phyloP scores from a whole-genome alignment of 2,888 invertebrate species.

The Protodeltote pygarga region DNA sequence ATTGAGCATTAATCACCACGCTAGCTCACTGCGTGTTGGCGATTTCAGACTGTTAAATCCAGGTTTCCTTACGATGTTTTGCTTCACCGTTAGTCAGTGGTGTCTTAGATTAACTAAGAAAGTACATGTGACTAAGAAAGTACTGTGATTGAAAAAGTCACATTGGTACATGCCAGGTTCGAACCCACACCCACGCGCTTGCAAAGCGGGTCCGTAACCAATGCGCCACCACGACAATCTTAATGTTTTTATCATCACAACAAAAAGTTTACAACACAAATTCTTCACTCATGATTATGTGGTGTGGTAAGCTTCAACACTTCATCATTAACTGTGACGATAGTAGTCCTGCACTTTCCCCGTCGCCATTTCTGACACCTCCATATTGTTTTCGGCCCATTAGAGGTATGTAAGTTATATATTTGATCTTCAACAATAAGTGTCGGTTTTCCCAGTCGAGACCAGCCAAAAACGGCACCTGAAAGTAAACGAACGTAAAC shows the following conservation, averaged over 20 bases:
- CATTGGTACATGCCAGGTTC: too few relatives aligned
- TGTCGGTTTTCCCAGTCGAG: background rate
- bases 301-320: background rate
- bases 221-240: too few relatives aligned
- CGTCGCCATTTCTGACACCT: conserved; percentile 20
- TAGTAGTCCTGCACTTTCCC: conserved; percentile 6
- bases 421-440: conserved; percentile 1
- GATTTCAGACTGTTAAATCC: too few relatives aligned
- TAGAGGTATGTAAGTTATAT: conserved; percentile 3
- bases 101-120: too few relatives aligned
- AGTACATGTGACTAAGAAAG: too few relatives aligned
- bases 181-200: too few relatives aligned
- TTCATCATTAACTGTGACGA: conserved; percentile 2
- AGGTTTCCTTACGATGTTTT: too few relatives aligned
- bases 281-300: background rate
- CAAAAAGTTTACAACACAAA: background rate
- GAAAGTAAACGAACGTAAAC: background rate
- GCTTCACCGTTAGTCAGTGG: too few relatives aligned
- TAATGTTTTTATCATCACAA: background rate
- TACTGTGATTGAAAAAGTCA: too few relatives aligned
- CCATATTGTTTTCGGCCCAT: conserved; percentile 11
- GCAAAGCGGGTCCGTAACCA: too few relatives aligned
- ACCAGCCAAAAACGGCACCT: background rate
- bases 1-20: too few relatives aligned
- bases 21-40: too few relatives aligned